Evolutionary conservation across 2,797 vertebrate species (phyloP).

Genomic region (Vultur gryphus): DNA sequence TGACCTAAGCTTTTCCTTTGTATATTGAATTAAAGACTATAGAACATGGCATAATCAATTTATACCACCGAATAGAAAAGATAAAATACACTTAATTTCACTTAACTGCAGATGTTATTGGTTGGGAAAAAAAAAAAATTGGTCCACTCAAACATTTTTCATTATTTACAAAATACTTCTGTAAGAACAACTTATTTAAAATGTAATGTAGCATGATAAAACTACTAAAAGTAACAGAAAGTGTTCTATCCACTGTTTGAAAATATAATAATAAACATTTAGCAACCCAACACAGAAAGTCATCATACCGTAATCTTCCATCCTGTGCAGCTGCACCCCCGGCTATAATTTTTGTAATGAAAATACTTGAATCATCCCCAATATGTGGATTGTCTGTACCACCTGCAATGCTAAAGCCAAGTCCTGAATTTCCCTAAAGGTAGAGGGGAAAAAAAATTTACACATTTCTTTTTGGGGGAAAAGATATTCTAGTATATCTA

Average conservation of each 20-base stretch:
- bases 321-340: slow-evolving; percentile 95
- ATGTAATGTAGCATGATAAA: background rate
- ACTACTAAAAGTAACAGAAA: background rate
- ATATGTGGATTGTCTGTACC: slow-evolving; percentile 97
- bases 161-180: background rate
- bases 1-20: background rate
- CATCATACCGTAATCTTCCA: slow-evolving; percentile 87
- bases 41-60: background rate
- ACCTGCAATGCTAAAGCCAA: slow-evolving; percentile 97
- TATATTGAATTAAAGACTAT: background rate
- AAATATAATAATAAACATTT: background rate
- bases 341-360: slow-evolving; percentile 96
- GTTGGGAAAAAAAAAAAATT: rapidly evolving
- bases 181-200: background rate
- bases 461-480: background rate
- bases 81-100: background rate
- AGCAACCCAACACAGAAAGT: background rate
- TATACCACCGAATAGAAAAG: background rate
- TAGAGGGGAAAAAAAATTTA: background rate
- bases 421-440: slow-evolving; percentile 90
- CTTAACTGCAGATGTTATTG: background rate
- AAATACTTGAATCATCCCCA: slow-evolving; percentile 95
- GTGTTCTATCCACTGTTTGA: background rate
- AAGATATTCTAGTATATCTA: background rate
- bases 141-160: background rate